phyloP scores from a whole-genome alignment of 2,113 vertebrate species.

The Gambusia affinis region DNA sequence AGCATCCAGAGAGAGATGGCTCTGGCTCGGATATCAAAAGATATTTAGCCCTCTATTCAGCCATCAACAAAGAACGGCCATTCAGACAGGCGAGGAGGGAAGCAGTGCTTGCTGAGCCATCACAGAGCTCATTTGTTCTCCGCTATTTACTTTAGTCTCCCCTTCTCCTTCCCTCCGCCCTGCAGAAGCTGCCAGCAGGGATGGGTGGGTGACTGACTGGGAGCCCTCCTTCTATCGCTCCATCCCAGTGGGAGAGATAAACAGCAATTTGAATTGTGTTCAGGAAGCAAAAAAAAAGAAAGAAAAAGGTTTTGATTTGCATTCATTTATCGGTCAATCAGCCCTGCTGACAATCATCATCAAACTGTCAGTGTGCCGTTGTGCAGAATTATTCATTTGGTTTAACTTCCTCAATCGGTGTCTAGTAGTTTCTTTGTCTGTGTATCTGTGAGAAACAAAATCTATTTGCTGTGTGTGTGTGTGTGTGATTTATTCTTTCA shows the following conservation, averaged over 20 bases:
- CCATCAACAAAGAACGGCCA: constrained; percentile 79
- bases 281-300: background rate
- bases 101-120: constrained; percentile 72
- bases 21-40: constrained; percentile 79
- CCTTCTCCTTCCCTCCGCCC: constrained; percentile 71
- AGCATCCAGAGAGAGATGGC: constrained; percentile 72
- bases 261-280: constrained; percentile 58
- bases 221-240: constrained; percentile 47
- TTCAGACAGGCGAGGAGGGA: constrained; percentile 70
- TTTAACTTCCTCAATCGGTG: constrained; percentile 28
- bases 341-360: constrained; percentile 52
- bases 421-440: constrained; percentile 5
- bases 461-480: too few relatives aligned
- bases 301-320: constrained; percentile 67
- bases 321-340: constrained; percentile 69
- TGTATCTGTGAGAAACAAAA: constrained; percentile 14
- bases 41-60: constrained; percentile 86
- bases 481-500: constrained; percentile 12
- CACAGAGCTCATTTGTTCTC: constrained; percentile 84
- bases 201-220: constrained; percentile 74
- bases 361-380: constrained; percentile 33
- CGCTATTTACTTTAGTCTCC: constrained; percentile 85
- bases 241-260: constrained; percentile 65
- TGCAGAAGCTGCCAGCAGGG: constrained; percentile 77
- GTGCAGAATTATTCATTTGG: constrained; percentile 37